Percentiles rank a stretch among this genome's conserved stretches.
Evolutionary conservation across 2,113 vertebrate species (phyloP).

Genomic region (Engraulis encrasicolus): DNA sequence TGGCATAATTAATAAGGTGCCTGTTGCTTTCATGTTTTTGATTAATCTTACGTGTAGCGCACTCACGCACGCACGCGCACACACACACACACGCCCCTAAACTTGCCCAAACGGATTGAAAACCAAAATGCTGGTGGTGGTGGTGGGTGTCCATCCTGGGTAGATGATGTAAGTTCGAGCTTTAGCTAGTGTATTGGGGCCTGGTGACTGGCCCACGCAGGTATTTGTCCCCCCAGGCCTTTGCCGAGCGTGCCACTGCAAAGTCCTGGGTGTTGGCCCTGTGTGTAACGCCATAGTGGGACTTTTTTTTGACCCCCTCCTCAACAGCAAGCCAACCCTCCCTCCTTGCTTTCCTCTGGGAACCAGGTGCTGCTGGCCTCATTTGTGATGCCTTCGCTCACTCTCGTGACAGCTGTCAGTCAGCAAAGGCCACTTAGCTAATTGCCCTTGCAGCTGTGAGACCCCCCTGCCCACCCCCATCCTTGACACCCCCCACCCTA

Average conservation of each 20-base stretch:
- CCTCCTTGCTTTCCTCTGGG: neutral
- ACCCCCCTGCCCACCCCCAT: neutral
- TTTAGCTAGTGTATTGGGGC: neutral
- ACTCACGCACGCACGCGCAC: no score
- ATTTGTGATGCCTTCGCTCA: neutral
- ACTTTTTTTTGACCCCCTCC: no score
- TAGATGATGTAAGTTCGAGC: neutral
- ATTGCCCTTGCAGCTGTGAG: neutral
- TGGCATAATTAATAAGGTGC: neutral
- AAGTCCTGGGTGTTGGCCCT: neutral
- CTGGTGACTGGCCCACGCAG: neutral
- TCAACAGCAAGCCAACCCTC: neutral
- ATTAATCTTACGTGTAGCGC: no score
- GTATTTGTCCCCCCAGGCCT: constrained; percentile 6
- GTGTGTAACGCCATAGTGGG: neutral
- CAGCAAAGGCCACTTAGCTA: neutral
- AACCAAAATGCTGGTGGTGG: neutral
- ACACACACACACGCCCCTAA: neutral
- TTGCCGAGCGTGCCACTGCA: neutral
- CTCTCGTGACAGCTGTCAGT: neutral
- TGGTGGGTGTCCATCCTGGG: neutral
- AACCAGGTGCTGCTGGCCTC: neutral
- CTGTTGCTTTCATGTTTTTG: no score
- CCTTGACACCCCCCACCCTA: neutral
- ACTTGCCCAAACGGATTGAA: neutral